Percentiles rank a stretch among this genome's conserved stretches.
Evolutionary conservation across 2,113 vertebrate species (phyloP).

Genomic region (Oreochromis spilurus): DNA sequence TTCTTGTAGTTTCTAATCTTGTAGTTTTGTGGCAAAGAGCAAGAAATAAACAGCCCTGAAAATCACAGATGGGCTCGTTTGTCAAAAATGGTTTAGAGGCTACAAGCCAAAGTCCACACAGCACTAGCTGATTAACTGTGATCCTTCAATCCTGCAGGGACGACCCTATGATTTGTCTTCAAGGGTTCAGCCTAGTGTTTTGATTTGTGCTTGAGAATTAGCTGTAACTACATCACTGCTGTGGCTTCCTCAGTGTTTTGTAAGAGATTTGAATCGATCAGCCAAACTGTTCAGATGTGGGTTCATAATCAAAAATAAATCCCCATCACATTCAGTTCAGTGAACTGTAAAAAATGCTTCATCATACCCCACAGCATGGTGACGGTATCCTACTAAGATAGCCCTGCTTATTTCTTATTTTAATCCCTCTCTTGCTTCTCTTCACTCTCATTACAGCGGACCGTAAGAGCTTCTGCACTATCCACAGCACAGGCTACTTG

Average conservation of each 20-base stretch:
- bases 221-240: not conserved
- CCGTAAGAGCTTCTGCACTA: conserved; percentile 98
- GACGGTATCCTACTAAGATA: not conserved
- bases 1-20: not conserved
- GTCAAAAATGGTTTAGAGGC: not conserved
- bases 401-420: not conserved
- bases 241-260: not conserved
- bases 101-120: not conserved
- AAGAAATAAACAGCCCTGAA: not conserved
- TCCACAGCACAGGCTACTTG: conserved; percentile 97
- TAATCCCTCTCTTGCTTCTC: not conserved
- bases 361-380: not conserved
- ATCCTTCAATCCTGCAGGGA: not conserved
- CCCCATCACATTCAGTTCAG: not conserved
- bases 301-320: not conserved
- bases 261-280: not conserved
- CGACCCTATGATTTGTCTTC: not conserved
- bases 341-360: not conserved
- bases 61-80: not conserved
- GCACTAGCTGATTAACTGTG: not conserved
- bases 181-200: not conserved
- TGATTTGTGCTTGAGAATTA: not conserved
- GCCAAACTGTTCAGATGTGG: not conserved
- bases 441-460: conserved; percentile 74
- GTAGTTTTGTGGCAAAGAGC: not conserved